Evolutionary conservation across 1,140 invertebrate species (phyloP).

Genomic region (Pectinophora gossypiella): DNA sequence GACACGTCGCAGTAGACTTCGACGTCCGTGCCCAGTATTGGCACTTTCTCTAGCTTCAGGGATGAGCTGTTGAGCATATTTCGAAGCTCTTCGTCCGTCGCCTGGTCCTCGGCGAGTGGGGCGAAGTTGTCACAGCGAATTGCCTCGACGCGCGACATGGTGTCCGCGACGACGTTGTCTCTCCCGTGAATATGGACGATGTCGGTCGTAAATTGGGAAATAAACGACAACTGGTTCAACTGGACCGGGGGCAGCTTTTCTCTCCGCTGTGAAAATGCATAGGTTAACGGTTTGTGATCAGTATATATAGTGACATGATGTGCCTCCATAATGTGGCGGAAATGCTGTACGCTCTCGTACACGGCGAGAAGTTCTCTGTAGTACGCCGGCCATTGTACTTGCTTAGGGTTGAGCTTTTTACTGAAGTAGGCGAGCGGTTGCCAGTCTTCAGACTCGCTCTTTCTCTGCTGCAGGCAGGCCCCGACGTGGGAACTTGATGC

Average conservation of each 20-base stretch:
- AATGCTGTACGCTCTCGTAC: constrained; percentile 8
- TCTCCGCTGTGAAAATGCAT: background rate
- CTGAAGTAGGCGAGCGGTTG: background rate
- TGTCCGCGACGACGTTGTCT: background rate
- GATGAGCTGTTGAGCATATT: background rate
- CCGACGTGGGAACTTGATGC: constrained; percentile 7
- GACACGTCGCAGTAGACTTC: background rate
- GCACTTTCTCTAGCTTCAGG: background rate
- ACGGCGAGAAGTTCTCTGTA: constrained; percentile 1
- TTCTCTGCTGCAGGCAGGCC: constrained; percentile 8
- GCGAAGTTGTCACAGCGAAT: background rate
- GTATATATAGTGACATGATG: constrained; percentile 5
- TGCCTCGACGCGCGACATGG: background rate
- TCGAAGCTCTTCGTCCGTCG: background rate
- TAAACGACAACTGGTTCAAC: background rate
- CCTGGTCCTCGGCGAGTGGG: background rate
- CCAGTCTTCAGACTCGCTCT: background rate
- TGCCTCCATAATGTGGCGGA: constrained; percentile 1
- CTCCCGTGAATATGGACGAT: background rate
- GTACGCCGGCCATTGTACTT: background rate
- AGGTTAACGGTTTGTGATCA: background rate
- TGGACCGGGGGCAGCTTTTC: constrained; percentile 5
- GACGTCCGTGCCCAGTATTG: background rate
- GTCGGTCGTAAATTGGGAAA: background rate
- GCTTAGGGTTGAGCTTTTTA: background rate